A percentile compares a stretch with the other conserved stretches of the same genome.
These are phyloP conservation scores for Temnothorax unifasciatus DNA, from an alignment of 2,888 invertebrate genomes.

Conservation along the genomic window DNA sequence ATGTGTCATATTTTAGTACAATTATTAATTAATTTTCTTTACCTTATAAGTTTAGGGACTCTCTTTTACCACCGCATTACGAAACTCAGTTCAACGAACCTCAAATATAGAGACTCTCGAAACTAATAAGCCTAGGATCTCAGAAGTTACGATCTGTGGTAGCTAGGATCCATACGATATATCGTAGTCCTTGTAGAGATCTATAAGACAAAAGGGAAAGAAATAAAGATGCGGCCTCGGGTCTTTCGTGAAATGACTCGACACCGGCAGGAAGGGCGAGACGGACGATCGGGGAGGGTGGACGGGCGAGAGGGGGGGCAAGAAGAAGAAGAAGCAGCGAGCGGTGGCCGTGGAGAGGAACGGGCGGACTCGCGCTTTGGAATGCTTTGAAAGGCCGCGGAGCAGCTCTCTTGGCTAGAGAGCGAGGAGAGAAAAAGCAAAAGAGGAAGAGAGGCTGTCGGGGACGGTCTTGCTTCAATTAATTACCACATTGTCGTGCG, in stretches of 20 bases:
- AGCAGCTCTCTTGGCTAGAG: slow-evolving; percentile 78
- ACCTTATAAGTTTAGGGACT: neutral
- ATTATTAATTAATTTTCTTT: neutral
- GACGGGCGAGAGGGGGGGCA: slow-evolving; percentile 39
- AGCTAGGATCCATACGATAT: slow-evolving; percentile 50
- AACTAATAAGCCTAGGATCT: slow-evolving; percentile 36
- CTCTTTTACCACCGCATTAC: neutral
- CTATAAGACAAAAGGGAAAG: slow-evolving; percentile 78
- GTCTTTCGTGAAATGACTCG: slow-evolving; percentile 77
- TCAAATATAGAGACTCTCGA: slow-evolving; percentile 29
- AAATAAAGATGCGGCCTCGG: slow-evolving; percentile 78
- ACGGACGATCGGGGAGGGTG: slow-evolving; percentile 16
- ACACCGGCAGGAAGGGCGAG: slow-evolving; percentile 62
- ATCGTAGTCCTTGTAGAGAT: slow-evolving; percentile 63
- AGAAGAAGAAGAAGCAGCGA: slow-evolving; percentile 75
- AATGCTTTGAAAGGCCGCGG: slow-evolving; percentile 86
- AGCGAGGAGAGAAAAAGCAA: slow-evolving; percentile 67
- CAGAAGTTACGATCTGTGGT: slow-evolving; percentile 49
- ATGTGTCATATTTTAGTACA: neutral
- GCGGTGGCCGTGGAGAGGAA: slow-evolving; percentile 74
- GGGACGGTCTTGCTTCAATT: slow-evolving; percentile 83
- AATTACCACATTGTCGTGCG: slow-evolving; percentile 86
- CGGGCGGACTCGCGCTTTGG: slow-evolving; percentile 82
- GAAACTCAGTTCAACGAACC: slow-evolving; percentile 32
- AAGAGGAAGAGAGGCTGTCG: slow-evolving; percentile 73